Evolutionary conservation across 2,888 invertebrate genomes (phyloP).

Genomic region (Rhimphoctona megacephalus): DNA sequence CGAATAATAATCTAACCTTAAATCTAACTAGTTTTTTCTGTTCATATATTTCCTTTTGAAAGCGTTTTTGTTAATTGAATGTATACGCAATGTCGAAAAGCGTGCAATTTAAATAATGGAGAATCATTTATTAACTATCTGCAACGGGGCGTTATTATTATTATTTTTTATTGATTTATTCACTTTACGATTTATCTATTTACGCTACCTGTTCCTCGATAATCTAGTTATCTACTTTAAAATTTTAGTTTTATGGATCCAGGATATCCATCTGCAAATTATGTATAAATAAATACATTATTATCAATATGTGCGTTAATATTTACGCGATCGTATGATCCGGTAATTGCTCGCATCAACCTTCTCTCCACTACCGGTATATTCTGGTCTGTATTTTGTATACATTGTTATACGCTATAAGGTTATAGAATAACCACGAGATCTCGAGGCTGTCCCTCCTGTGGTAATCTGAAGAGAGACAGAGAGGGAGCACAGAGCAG

Average conservation of each 20-base stretch:
- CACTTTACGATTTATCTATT: slow-evolving; percentile 17
- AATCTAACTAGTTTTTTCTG: not conserved
- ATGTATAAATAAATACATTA: not conserved
- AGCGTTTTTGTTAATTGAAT: slow-evolving; percentile 4
- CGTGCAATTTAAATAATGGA: not conserved
- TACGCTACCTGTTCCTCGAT: slow-evolving; percentile 43
- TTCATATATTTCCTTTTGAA: not conserved
- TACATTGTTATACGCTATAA: slow-evolving; percentile 48
- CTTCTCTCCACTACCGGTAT: slow-evolving; percentile 52
- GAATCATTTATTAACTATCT: slow-evolving; percentile 28
- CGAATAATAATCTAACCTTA: slow-evolving; percentile 10
- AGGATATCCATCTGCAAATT: not conserved
- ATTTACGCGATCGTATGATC: slow-evolving; percentile 62
- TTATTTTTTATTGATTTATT: slow-evolving; percentile 26
- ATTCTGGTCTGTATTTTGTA: slow-evolving; percentile 20
- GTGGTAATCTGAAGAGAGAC: not conserved
- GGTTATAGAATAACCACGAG: slow-evolving; percentile 45
- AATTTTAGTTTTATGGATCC: too few relatives aligned
- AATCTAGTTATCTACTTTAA: slow-evolving; percentile 45
- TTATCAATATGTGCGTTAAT: slow-evolving; percentile 20
- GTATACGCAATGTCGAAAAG: not conserved
- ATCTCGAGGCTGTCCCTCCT: slow-evolving; percentile 24
- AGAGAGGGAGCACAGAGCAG: slow-evolving; percentile 4
- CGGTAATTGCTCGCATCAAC: slow-evolving; percentile 65
- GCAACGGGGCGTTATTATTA: slow-evolving; percentile 9